Conservation (phyloP, 2,888 invertebrate genomes). For the Calliopum simillimum region DNA sequence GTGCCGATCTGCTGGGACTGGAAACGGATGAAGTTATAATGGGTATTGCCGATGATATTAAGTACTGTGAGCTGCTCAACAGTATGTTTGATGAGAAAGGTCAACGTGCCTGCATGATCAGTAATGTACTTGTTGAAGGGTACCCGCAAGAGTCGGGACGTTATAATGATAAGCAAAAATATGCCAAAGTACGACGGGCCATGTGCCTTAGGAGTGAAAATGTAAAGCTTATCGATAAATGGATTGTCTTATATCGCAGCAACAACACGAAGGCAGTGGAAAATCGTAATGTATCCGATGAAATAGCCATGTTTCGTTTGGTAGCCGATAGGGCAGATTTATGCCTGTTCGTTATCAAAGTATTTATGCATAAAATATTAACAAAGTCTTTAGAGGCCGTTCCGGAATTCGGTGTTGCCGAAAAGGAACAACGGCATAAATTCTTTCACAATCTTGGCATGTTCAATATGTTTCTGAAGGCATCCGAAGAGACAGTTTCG, state of each 20-base stretch:
- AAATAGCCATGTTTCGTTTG: constrained; percentile 54
- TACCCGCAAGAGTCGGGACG: constrained; percentile 69
- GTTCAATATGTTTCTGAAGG: constrained; percentile 69
- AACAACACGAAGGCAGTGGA: constrained; percentile 73
- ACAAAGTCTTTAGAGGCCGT: constrained; percentile 68
- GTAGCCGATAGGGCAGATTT: constrained; percentile 46
- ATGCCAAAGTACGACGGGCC: constrained; percentile 69
- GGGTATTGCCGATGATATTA: constrained; percentile 77
- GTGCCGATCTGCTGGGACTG: constrained; percentile 75
- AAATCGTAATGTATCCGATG: constrained; percentile 73
- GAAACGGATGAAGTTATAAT: constrained; percentile 77
- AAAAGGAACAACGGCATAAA: constrained; percentile 67
- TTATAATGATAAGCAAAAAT: constrained; percentile 53
- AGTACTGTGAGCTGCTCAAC: constrained; percentile 73
- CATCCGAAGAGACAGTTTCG: constrained; percentile 75
- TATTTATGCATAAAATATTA: constrained; percentile 60
- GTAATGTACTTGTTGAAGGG: constrained; percentile 75
- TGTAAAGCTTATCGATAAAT: constrained; percentile 72
- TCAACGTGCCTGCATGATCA: constrained; percentile 73
- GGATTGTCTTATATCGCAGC: constrained; percentile 78
- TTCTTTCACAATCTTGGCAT: constrained; percentile 72
- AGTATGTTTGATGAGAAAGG: constrained; percentile 75
- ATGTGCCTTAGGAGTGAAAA: constrained; percentile 74
- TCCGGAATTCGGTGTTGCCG: constrained; percentile 71
- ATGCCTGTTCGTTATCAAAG: constrained; percentile 52